A percentile compares a stretch with the other conserved stretches of the same genome.
Evolutionary conservation across 2,113 vertebrate species (phyloP).

Genomic region (Lipotes vexillifer): DNA sequence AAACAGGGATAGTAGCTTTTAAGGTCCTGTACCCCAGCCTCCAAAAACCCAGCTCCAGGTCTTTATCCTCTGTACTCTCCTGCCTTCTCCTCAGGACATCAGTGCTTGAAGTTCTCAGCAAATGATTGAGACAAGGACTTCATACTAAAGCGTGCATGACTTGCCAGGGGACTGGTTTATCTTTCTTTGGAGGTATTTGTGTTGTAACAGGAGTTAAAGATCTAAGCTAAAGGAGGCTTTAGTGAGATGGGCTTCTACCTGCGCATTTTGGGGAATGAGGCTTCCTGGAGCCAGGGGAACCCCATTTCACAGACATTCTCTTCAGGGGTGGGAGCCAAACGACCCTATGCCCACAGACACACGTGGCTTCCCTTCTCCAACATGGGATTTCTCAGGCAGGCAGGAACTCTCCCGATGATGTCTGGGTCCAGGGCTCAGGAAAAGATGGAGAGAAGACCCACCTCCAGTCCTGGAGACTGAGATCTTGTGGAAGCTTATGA

Average conservation of each 20-base stretch:
- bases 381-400: neutral
- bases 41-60: neutral
- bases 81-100: neutral
- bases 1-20: neutral
- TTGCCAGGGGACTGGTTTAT: neutral
- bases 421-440: neutral
- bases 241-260: neutral
- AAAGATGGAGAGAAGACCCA: neutral
- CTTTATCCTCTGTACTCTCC: neutral
- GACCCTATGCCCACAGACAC: neutral
- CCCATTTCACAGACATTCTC: neutral
- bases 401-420: neutral
- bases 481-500: neutral
- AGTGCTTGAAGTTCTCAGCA: neutral
- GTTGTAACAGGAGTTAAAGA: neutral
- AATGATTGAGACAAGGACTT: neutral
- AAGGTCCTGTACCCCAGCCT: neutral
- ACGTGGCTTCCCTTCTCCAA: neutral
- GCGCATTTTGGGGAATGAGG: neutral
- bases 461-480: neutral
- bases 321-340: neutral
- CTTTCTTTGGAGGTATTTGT: neutral
- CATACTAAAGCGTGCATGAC: neutral
- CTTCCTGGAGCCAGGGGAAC: neutral
- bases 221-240: neutral